Evolutionary conservation across 2,113 vertebrate species (phyloP), one percentile per base, ranked within the genome.

Genomic region (Paedocypris sp.): DNA sequence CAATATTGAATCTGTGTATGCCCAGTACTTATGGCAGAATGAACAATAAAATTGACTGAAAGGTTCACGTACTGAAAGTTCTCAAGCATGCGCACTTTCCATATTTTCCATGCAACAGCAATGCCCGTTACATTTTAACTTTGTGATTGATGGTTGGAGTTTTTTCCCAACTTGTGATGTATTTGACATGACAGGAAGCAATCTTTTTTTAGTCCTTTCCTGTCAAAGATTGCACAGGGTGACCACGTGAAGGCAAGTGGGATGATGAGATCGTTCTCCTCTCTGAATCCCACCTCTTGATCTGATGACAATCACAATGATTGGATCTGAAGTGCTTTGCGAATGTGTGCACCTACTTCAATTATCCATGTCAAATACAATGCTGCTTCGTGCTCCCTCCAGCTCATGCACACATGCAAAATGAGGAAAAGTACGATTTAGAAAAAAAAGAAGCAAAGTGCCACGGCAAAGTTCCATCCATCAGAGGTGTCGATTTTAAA

Each of bases 221-320:
- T 48, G 42, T 61, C 41, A 39, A n/a, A 46, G 18, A 39, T 53
- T 41, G 13, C 6, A 60, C 23, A 31, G 13, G 18, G 8, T 16
- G 47, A 52, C 23, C 38, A 13, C 13, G 16, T 26, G 38, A 31
- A 60, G 16, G 23, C 11, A 20, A 48, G n/a, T 16, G 22, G n/a
- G 10, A 10, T 48, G 58, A 48, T 62, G 58, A 41, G 49, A 62
- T 48, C 35, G 23, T 60, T 49, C 33, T 62, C 43, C 20, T 29
- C 18, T 56, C 20, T 15, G 33, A 25, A n/a, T 5, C 19, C 18
- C 49, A 15, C 19, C 23, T 53, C 31, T 45, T 60, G 25, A 67
- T 53, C 31, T 41, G 41, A 45, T 61, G 41, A 60, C 41, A 67
- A 23, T 61, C 22, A 26, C 2, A 18, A 25, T 61, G 43, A 67